Evolutionary conservation across 2,113 vertebrate species (phyloP).

Genomic region (Agelaius phoeniceus): DNA sequence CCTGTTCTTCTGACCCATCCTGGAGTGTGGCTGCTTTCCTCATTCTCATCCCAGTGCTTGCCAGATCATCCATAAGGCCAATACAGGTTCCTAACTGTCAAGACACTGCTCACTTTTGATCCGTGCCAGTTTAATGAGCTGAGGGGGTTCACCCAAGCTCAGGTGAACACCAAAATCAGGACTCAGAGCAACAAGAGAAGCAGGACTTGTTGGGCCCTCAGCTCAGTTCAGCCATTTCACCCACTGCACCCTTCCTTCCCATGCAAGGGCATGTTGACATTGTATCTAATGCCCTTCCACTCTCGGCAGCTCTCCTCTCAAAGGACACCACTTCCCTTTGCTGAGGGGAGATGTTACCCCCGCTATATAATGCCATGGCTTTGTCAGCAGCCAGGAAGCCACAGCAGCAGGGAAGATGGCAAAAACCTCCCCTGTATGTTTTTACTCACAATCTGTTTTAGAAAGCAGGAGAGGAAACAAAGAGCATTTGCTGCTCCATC

Average conservation of each 20-base stretch:
- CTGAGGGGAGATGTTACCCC: neutral
- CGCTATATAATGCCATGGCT: neutral
- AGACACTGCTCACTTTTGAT: neutral
- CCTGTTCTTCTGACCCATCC: neutral
- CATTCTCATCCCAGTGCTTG: neutral
- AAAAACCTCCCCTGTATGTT: neutral
- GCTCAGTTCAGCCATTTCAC: neutral
- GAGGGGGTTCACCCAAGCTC: neutral
- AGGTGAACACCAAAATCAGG: neutral
- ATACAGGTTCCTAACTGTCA: neutral
- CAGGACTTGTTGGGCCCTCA: neutral
- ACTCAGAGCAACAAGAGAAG: neutral
- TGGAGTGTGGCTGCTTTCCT: neutral
- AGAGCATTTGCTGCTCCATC: slow-evolving; percentile 55
- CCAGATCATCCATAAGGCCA: neutral
- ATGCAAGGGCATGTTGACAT: neutral
- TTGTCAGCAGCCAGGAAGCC: neutral
- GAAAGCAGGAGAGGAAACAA: slow-evolving; percentile 6
- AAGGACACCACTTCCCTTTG: neutral
- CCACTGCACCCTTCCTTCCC: neutral
- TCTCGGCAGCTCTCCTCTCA: neutral
- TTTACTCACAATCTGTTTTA: slow-evolving; percentile 21
- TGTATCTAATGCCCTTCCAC: neutral
- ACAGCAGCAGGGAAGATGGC: neutral
- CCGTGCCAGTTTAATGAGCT: neutral